Evolutionary conservation across 2,797 vertebrate species (phyloP).

Genomic region (Bradypus variegatus): DNA sequence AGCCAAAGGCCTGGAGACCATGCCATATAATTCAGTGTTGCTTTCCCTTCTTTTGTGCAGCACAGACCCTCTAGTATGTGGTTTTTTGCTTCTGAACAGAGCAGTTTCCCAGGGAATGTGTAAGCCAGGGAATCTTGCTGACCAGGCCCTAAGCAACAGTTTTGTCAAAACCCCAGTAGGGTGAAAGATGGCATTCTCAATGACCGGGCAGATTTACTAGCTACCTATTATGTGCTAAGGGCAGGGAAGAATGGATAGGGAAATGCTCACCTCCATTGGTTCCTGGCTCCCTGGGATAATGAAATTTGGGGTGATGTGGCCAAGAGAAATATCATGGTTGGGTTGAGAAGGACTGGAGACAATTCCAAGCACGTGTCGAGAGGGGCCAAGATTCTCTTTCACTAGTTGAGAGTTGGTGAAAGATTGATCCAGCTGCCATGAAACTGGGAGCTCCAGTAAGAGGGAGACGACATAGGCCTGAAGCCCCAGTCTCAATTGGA

Average conservation of each 20-base stretch:
- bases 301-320: not conserved
- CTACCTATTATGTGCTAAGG: not conserved
- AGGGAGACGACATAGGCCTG: not conserved
- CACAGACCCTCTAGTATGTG: not conserved
- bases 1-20: not conserved
- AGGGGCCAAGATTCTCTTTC: not conserved
- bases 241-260: not conserved
- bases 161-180: not conserved
- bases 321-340: constrained; percentile 3
- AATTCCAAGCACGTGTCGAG: not conserved
- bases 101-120: not conserved
- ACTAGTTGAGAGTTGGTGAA: not conserved
- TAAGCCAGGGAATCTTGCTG: not conserved
- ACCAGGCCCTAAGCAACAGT: not conserved
- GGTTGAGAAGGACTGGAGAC: not conserved
- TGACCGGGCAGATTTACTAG: not conserved
- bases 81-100: not conserved
- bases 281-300: not conserved
- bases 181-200: not conserved
- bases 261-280: not conserved
- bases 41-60: not conserved
- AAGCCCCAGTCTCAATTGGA: not conserved
- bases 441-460: not conserved
- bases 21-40: not conserved
- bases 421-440: not conserved